Base-by-base conservation (phyloP, 2,888 invertebrate species). In the Aproaerema taeniolella region DNA sequence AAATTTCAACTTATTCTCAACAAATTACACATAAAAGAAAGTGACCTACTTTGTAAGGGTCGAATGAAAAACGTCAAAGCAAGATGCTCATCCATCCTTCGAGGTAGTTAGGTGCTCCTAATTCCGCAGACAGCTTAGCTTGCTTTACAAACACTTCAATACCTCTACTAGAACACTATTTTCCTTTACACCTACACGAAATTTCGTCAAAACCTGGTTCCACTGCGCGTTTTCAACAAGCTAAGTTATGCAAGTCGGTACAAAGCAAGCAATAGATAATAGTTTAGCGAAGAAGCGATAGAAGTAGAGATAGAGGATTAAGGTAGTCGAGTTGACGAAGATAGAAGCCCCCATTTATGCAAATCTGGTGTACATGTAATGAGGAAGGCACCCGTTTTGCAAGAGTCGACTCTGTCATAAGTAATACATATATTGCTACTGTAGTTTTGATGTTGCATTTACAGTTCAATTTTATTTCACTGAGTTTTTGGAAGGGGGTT, bases 41-140 rank as follows among this genome's bases (percentile, higher is more conserved):
- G 30, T 30, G 12, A 30, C 30, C 30, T 11, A 30, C 30, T 30
- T 30, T 13, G 12, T 3, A 11, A 29, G 17, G 8, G 9, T 9
- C 10, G 29, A 20, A 20, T 45, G 41, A 33, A 41, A 39, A 35
- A 53, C 50, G 50, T 56, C 56, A 58, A 58, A 58, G 53, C 34
- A 41, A 29, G 43, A 47, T 43, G 26, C 47, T 46, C 47, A 46
- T 31, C 44, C 41, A 43, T 44, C 43, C 33, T 17, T 31, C 31
- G 20, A 25, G 47, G 24, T 37, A n/a, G 42, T 39, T 39, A 39
- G 37, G 13, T 34, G 34, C 50, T 48, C 46, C 52, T 51, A 57
- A 57, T 55, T 52, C 55, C 52, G 48, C 47, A 58, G 54, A 53
- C 52, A 51, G 55, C 58, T 58, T 52, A 55, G 52, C 51, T 56